Evolutionary conservation across 2,888 invertebrate genomes (phyloP), one percentile per base, ranked within the genome.

Genomic region (Lepidocyrtoides sp.): DNA sequence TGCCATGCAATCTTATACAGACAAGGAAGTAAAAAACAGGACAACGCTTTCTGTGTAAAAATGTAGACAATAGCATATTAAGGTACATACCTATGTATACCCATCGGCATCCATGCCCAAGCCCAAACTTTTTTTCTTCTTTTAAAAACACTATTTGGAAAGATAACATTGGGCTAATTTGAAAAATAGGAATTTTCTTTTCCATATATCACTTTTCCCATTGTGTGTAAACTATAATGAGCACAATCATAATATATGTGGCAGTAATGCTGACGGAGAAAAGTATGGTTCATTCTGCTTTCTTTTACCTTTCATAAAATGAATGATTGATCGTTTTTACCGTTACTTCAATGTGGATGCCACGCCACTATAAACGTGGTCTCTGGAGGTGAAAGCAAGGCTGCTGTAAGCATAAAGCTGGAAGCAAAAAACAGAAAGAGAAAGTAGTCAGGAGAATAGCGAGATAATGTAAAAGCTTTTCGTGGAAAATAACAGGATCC

Each of bases 311-410:
- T 72, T 72, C 41, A 20, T 20, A 72, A 17, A 66, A 41, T 72
- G 69, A 72, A 72, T 72, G 69, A 72, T 72, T 72, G 69, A 72
- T 72, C 69, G 69, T 41, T 72, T 72, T 41, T 10, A 66, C 66
- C 66, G 66, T 66, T 66, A 29, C 66, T 32, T 66, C 66, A 17
- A 20, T 57, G 66, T 5, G 2, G 8, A 17, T 54, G 54, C n/a
- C n/a, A 60, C 32, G n/a, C n/a, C n/a, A 29, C n/a, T 14, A 4
- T n/a, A 54, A 26, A 26, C 60, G 60, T 60, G 26, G 29, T 66
- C 66, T 32, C 66, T n/a, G n/a, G 32, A 66, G 32, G 66, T 32
- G 66, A 66, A 66, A 32, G 66, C n/a, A 66, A 66, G 32, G 32
- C 32, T 29, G 1, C 32, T 66, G 29, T 32, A n/a, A 32, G 66